Evolutionary conservation across 2,888 invertebrate species (phyloP), one percentile per base, ranked within the genome.

Genomic region (Lymantria dispar): DNA sequence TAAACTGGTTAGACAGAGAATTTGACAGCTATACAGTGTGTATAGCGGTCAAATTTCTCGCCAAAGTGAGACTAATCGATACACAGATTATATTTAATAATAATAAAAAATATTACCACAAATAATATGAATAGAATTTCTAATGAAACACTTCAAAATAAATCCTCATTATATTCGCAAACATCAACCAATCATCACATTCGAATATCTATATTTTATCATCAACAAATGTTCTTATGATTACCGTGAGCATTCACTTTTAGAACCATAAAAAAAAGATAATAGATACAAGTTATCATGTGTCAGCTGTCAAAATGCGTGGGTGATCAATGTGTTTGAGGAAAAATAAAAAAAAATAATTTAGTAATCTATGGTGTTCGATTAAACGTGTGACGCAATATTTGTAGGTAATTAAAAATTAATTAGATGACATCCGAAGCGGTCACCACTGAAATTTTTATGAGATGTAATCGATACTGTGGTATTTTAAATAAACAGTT

Each of bases 291-390:
- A 48, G 38, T 45, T 31, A 33, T 43, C 37, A 45, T 45, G 68
- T 72, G 72, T 68, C 70, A 74, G 70, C 69, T 72, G 79, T 77
- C 80, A 68, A 63, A 67, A 52, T 62, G 76, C 61, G 76, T 77
- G 71, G 79, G 76, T 67, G 76, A 62, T 50, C 41, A 41, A 12
- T 30, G 48, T 52, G 58, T 50, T 29, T 51, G 57, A 47, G 14
- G 49, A 12, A 41, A 42, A 45, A n/a, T 30, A 51, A 58, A 53
- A 58, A 53, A 48, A 60, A 22, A 22, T 2, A 22, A 22, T 57
- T 50, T 12, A 2, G 12, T 60, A 54, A 63, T 58, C 54, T 52
- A 10, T 36, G 54, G 52, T 54, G 48, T 54, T 53, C 41, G 56
- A 60, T 67, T 53, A 57, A 52, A 54, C 11, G 45, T 41, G 43